These are phyloP conservation scores for Stichodactyla helianthus DNA, from an alignment of 64 coral and sea anemone species.

Conservation along the genomic window DNA sequence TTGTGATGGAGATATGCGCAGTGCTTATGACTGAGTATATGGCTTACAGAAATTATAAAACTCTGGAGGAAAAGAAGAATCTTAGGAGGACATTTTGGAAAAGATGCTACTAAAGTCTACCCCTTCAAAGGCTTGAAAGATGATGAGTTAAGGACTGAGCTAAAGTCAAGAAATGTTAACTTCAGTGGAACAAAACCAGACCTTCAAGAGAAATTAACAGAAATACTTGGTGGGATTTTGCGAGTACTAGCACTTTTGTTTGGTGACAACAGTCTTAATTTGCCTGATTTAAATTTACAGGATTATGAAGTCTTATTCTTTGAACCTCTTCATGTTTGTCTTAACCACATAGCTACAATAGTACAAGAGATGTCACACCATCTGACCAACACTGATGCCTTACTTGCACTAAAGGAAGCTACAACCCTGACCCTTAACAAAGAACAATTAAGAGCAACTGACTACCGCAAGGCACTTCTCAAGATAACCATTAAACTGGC, in stretches of 20 bases:
- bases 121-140: background rate
- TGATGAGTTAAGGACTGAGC: background rate
- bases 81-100: background rate
- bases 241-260: too few species aligned
- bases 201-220: background rate
- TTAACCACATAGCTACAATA: too few species aligned
- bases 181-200: background rate
- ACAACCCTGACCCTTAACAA: background rate
- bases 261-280: too few species aligned
- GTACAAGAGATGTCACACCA: too few species aligned
- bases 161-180: background rate
- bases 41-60: background rate
- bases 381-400: too few species aligned
- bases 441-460: background rate
- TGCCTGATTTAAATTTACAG: too few species aligned
- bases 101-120: background rate
- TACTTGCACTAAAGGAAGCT: too few species aligned
- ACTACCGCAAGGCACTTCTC: background rate
- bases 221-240: background rate
- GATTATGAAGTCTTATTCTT: too few species aligned
- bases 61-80: slow-evolving; percentile 14
- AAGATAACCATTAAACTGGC: background rate
- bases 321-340: too few species aligned
- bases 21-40: background rate
- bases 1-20: background rate